phyloP scores from a whole-genome alignment of 2,888 invertebrate species.

The Cryptus armator region DNA sequence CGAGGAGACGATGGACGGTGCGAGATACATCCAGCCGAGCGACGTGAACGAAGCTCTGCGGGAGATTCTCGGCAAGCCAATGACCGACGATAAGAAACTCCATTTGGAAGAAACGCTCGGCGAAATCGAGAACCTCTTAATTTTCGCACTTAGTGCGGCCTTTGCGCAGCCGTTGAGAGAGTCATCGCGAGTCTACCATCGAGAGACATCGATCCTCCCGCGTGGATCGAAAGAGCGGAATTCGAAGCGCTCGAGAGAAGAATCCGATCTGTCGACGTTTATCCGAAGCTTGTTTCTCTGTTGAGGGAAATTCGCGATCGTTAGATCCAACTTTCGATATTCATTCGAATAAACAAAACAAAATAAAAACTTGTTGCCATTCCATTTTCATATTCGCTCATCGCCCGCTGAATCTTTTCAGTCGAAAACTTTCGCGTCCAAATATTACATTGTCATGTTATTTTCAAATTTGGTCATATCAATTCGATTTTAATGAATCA shows the following conservation, averaged over 20 bases:
- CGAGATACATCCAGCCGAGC: conserved; percentile 73
- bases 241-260: conserved; percentile 80
- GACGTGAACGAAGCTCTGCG: conserved; percentile 82
- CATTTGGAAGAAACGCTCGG: conserved; percentile 86
- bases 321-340: not conserved
- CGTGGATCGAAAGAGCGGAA: conserved; percentile 81
- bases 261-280: conserved; percentile 67
- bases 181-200: conserved; percentile 88
- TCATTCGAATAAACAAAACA: not conserved
- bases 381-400: no score
- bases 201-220: conserved; percentile 88
- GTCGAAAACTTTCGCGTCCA: no score
- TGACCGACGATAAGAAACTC: conserved; percentile 86
- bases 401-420: no score
- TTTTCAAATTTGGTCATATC: not conserved
- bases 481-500: not conserved
- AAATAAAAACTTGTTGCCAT: not conserved
- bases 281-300: conserved; percentile 74
- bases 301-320: conserved; percentile 78
- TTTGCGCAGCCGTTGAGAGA: conserved; percentile 92
- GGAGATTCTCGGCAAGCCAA: conserved; percentile 89
- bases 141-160: conserved; percentile 92
- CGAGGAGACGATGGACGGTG: conserved; percentile 77
- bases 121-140: conserved; percentile 86
- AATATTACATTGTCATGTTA: no score